Conservation (phyloP, 2,888 invertebrate genomes). For the Abscondita cerata region DNA sequence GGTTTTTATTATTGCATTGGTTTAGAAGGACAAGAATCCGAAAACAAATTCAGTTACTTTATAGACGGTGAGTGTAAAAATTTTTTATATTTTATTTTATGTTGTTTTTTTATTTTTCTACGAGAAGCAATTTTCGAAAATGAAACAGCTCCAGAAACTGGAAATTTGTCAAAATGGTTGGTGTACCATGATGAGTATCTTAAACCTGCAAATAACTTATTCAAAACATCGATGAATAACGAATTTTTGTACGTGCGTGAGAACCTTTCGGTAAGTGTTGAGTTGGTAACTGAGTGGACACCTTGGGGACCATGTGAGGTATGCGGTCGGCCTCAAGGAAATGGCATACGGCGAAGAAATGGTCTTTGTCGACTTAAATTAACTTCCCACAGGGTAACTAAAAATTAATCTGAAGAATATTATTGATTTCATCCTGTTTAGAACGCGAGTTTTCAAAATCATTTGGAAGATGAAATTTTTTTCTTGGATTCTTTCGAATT, state of each 20-base stretch:
- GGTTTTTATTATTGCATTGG: constrained; percentile 63
- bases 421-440: background rate
- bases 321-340: constrained; percentile 55
- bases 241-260: constrained; percentile 58
- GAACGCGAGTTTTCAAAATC: background rate
- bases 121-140: constrained; percentile 35
- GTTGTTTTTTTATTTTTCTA: background rate
- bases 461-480: constrained; percentile 36
- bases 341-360: constrained; percentile 57
- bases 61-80: constrained; percentile 60
- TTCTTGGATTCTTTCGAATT: constrained; percentile 50
- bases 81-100: background rate
- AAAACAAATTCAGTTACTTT: constrained; percentile 61
- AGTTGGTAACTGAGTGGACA: constrained; percentile 62
- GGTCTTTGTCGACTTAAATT: constrained; percentile 63
- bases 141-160: constrained; percentile 49
- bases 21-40: constrained; percentile 52
- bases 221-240: constrained; percentile 55
- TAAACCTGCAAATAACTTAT: constrained; percentile 58
- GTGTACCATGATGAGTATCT: constrained; percentile 60
- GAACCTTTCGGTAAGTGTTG: constrained; percentile 56
- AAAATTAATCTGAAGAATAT: background rate
- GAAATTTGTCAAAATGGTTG: constrained; percentile 61
- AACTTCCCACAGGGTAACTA: constrained; percentile 8
- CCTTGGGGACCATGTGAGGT: constrained; percentile 63